Percentiles rank a stretch among this genome's conserved stretches.
Evolutionary conservation across 2,797 vertebrate genomes (phyloP).

Genomic region (Salarias fasciatus): DNA sequence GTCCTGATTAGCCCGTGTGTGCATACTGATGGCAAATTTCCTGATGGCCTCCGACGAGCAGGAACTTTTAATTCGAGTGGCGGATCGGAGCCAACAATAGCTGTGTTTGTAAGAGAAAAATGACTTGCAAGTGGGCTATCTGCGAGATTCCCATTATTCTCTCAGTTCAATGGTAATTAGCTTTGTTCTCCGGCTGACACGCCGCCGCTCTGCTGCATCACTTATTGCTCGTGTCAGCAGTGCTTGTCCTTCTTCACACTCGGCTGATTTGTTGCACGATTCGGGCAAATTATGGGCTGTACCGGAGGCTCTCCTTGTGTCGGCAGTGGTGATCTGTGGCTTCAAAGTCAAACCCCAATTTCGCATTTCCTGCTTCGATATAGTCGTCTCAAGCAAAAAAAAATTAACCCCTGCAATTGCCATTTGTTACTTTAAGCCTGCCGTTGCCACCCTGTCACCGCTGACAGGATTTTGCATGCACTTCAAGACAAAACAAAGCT

Average conservation of each 20-base stretch:
- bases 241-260: constrained; percentile 28
- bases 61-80: constrained; percentile 42
- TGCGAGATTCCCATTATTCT: constrained; percentile 47
- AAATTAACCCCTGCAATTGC: too few relatives aligned
- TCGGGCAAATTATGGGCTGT: constrained; percentile 30
- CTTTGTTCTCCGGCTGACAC: constrained; percentile 45
- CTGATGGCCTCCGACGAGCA: constrained; percentile 45
- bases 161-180: constrained; percentile 59
- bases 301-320: constrained; percentile 6
- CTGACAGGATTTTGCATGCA: too few relatives aligned
- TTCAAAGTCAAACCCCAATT: constrained; percentile 40
- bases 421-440: too few relatives aligned
- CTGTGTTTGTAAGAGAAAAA: constrained; percentile 16
- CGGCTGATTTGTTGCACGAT: constrained; percentile 27
- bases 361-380: constrained; percentile 26
- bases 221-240: constrained; percentile 46
- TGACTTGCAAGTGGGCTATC: constrained; percentile 53
- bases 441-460: too few relatives aligned
- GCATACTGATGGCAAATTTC: constrained; percentile 38
- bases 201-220: constrained; percentile 30
- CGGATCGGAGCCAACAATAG: constrained; percentile 43
- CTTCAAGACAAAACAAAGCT: too few relatives aligned
- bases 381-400: not conserved
- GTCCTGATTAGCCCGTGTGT: constrained; percentile 42
- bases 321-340: not conserved